These are phyloP conservation scores for Fringilla coelebs DNA, from an alignment of 2,797 vertebrate genomes.

Conservation along the genomic window DNA sequence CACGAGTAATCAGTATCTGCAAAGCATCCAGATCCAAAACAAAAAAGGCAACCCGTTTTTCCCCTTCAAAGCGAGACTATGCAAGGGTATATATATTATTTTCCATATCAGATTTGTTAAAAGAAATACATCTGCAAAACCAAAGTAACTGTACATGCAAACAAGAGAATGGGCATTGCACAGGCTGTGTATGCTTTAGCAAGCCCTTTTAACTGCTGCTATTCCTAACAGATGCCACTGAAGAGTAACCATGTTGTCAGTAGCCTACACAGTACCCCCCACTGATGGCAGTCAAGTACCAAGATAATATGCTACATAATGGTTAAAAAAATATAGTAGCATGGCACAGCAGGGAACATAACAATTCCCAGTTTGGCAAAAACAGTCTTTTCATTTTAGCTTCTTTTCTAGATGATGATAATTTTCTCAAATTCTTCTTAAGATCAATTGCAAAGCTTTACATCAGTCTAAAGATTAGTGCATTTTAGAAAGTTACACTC, in stretches of 20 bases:
- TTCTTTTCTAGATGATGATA: neutral
- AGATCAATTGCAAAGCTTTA: neutral
- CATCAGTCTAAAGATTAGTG: neutral
- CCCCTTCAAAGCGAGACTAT: neutral
- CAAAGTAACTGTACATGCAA: neutral
- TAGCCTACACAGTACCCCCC: neutral
- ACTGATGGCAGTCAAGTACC: neutral
- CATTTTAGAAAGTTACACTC: neutral
- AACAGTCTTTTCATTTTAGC: neutral
- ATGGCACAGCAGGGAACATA: neutral
- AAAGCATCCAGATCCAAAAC: neutral
- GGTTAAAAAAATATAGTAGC: neutral
- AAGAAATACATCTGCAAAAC: neutral
- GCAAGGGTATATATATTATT: neutral
- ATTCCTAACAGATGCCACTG: neutral
- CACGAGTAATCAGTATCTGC: neutral
- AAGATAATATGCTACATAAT: neutral
- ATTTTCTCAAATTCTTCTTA: neutral
- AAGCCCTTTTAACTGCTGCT: neutral
- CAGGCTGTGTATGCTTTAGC: neutral
- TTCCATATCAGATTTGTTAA: neutral
- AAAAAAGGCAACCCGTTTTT: neutral
- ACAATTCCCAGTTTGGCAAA: neutral
- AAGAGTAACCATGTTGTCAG: neutral
- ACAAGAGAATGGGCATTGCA: neutral